A percentile compares a stretch with the other conserved stretches of the same genome.
Conservation (phyloP, 2,888 invertebrate species). For the Drosophila hawaiiensis region DNA sequence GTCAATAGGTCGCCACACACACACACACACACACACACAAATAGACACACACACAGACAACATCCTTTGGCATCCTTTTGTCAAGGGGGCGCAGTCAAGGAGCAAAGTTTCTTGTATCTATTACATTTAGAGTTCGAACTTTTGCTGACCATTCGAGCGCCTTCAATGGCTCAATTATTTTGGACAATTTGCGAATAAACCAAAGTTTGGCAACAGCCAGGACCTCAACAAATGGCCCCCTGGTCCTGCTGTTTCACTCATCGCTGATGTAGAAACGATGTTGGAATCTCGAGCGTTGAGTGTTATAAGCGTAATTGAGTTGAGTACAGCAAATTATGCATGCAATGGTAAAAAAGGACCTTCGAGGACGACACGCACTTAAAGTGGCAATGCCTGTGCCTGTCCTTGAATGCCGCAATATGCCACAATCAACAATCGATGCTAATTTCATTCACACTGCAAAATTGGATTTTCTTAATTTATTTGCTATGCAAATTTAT, state of each 20-base stretch:
- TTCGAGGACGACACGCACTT: slow-evolving; percentile 22
- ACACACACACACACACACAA: slow-evolving; percentile 21
- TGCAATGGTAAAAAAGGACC: slow-evolving; percentile 31
- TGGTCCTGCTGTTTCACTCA: background rate
- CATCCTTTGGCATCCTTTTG: slow-evolving; percentile 30
- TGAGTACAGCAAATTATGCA: slow-evolving; percentile 70
- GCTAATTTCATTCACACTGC: slow-evolving; percentile 38
- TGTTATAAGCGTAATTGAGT: slow-evolving; percentile 80
- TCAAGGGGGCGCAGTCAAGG: slow-evolving; percentile 43
- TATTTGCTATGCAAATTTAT: slow-evolving; percentile 82
- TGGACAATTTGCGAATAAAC: slow-evolving; percentile 83
- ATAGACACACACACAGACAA: slow-evolving; percentile 14
- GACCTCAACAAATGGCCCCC: background rate
- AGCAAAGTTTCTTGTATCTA: slow-evolving; percentile 72
- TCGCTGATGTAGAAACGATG: slow-evolving; percentile 29
- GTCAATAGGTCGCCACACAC: slow-evolving; percentile 82
- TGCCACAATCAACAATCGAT: slow-evolving; percentile 19
- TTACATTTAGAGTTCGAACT: slow-evolving; percentile 55
- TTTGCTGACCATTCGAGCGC: slow-evolving; percentile 74
- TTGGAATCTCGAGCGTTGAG: slow-evolving; percentile 33
- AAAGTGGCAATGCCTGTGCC: slow-evolving; percentile 6
- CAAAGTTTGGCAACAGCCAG: slow-evolving; percentile 61
- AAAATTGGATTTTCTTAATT: slow-evolving; percentile 81
- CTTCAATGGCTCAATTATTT: slow-evolving; percentile 83
- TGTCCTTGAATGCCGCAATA: slow-evolving; percentile 47